phyloP scores from a whole-genome alignment of 2,797 vertebrate species.

The Mus spretus region DNA sequence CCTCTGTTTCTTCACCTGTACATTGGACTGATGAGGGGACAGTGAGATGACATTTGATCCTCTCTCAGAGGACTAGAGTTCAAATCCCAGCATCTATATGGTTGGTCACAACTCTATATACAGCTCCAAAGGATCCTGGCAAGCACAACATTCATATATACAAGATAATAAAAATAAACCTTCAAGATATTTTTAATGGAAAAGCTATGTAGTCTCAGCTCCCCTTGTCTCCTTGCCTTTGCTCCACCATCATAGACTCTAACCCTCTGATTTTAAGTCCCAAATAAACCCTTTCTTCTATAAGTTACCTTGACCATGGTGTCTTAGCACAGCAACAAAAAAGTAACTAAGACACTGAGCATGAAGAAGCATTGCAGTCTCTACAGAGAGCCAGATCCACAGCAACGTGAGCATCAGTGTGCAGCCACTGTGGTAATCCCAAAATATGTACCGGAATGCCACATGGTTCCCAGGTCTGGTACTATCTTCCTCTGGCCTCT shows the following conservation, averaged over 20 bases:
- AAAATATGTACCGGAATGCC: background rate
- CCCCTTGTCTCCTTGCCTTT: background rate
- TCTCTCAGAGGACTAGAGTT: background rate
- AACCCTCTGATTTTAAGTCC: background rate
- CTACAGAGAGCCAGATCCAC: background rate
- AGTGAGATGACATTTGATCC: no score
- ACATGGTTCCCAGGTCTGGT: background rate
- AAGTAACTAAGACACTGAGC: background rate
- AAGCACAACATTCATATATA: background rate
- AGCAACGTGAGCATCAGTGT: accelerated
- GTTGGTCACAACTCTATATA: background rate
- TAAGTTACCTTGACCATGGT: background rate
- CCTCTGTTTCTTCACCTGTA: background rate
- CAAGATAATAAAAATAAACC: background rate
- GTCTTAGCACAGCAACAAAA: no score
- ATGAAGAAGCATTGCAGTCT: background rate
- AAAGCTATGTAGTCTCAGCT: background rate
- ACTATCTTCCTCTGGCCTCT: background rate
- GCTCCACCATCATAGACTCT: background rate
- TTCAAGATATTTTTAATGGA: background rate
- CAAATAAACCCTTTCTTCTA: background rate
- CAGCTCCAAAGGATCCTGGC: background rate
- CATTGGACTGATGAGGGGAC: background rate
- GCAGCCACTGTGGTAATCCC: background rate
- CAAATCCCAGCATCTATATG: background rate